Evolutionary conservation across 2,888 invertebrate species (phyloP).

Genomic region (Leptinotarsa peninsularis): DNA sequence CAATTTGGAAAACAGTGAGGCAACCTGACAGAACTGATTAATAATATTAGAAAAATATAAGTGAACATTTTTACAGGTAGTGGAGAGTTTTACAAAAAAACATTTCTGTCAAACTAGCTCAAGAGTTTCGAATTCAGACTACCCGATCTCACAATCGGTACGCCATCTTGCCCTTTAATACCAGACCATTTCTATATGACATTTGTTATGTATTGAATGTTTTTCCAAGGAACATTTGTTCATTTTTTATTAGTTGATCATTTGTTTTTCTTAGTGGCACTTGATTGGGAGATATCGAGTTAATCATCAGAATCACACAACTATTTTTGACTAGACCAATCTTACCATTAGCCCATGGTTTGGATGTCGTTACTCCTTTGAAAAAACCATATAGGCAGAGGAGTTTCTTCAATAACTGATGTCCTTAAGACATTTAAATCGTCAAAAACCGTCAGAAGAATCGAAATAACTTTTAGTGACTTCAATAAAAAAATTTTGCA

Average conservation of each 20-base stretch:
- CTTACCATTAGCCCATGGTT: slow-evolving; percentile 60
- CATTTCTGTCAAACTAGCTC: slow-evolving; percentile 29
- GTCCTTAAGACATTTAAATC: slow-evolving; percentile 50
- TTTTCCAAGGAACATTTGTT: slow-evolving; percentile 68
- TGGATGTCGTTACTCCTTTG: slow-evolving; percentile 53
- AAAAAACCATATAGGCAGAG: slow-evolving; percentile 57
- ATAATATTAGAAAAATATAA: not conserved
- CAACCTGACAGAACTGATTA: slow-evolving; percentile 33
- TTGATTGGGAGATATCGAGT: slow-evolving; percentile 67
- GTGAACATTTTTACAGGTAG: not conserved
- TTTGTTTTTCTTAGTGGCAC: slow-evolving; percentile 61
- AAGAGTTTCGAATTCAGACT: slow-evolving; percentile 49
- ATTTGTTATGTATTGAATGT: slow-evolving; percentile 63
- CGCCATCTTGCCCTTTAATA: slow-evolving; percentile 66
- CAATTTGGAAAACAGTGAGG: slow-evolving; percentile 29
- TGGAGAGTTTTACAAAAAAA: not conserved
- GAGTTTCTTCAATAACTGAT: slow-evolving; percentile 42
- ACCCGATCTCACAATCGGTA: slow-evolving; percentile 63
- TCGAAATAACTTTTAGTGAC: not conserved
- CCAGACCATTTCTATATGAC: slow-evolving; percentile 60
- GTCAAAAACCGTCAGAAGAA: slow-evolving; percentile 40
- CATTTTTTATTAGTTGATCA: slow-evolving; percentile 49
- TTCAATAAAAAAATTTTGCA: not conserved
- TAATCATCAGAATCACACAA: slow-evolving; percentile 51
- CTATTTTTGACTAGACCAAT: slow-evolving; percentile 62